Base-by-base conservation (phyloP, 2,888 invertebrate species). In the Ophion obscuratus region DNA sequence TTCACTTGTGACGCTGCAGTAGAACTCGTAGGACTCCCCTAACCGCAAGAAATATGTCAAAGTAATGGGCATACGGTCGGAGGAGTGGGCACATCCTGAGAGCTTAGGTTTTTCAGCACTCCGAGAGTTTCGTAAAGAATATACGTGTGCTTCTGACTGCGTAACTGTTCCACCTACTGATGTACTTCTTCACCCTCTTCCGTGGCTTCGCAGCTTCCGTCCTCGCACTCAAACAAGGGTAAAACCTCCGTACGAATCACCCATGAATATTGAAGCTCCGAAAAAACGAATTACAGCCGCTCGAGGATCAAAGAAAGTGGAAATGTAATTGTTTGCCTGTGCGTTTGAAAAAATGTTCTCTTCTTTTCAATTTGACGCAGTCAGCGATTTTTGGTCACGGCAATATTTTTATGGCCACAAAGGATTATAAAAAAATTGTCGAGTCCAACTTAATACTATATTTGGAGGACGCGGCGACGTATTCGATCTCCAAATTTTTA, bases 21-120 rank as follows among this genome's bases (percentile, higher is more conserved):
- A 67, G 57, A 61, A 62, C 53, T 81, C 59, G 74, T 74, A 73
- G 57, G 36, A 84, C 76, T 89, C 88, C 87, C 87, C 85, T 85
- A 87, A 88, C 88, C 89, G 77, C 81, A 44, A 73, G 27, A 79
- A 83, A 85, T 86, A 86, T 88, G 87, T 88, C 86, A 88, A 86
- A 85, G 87, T 85, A 84, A 88, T 87, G 81, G 61, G 44, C 57
- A 24, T 31, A 85, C 87, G 84, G 82, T 82, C 83, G 44, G 36
- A 76, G 81, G 79, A 73, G 59, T 40, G 40, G 31, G 76, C 77
- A 44, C 40, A 64, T 44, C 44, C 73, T 53, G 80, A 81, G 83
- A 74, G 77, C 77, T 81, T 64, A 77, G 73, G 81, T 83, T 83
- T 83, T 83, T 82, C 82, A 82, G 61, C 59, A 77, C 76, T 70